These are phyloP conservation scores for Thamnophis sirtalis DNA, from an alignment of 2,113 vertebrate species.

Conservation along the genomic window DNA sequence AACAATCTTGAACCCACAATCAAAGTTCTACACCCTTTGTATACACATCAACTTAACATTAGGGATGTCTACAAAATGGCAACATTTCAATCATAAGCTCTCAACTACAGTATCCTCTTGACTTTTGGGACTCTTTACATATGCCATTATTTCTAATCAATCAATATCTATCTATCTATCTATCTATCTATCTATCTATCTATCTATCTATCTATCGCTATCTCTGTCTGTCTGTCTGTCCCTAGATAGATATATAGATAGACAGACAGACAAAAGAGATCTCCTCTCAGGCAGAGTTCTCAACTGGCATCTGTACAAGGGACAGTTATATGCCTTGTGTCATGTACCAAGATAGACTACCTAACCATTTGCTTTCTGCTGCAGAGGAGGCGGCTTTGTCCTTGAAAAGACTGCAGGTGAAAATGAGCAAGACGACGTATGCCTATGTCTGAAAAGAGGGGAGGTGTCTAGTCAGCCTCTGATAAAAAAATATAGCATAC, in stretches of 20 bases:
- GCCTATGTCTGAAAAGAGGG: background rate
- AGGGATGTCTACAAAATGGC: background rate
- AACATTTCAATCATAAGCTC: background rate
- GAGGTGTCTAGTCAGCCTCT: background rate
- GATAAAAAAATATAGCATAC: background rate
- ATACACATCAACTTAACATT: background rate
- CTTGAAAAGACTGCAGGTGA: background rate
- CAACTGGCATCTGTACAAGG: background rate
- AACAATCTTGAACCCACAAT: background rate
- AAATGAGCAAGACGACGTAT: background rate
- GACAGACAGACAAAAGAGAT: too few relatives aligned
- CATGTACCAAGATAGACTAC: background rate
- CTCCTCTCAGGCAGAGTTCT: background rate
- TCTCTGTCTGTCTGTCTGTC: too few relatives aligned
- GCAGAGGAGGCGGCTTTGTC: background rate
- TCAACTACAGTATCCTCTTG: background rate
- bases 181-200: too few relatives aligned
- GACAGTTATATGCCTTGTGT: background rate
- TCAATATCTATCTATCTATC: too few relatives aligned
- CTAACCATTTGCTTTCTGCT: background rate
- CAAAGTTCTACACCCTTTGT: background rate
- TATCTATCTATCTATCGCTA: too few relatives aligned
- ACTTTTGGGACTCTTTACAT: background rate
- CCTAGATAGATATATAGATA: too few relatives aligned
- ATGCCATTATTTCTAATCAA: background rate